Base-by-base conservation (phyloP, 2,797 vertebrate species). In the Arrhamphus sclerolepis region DNA sequence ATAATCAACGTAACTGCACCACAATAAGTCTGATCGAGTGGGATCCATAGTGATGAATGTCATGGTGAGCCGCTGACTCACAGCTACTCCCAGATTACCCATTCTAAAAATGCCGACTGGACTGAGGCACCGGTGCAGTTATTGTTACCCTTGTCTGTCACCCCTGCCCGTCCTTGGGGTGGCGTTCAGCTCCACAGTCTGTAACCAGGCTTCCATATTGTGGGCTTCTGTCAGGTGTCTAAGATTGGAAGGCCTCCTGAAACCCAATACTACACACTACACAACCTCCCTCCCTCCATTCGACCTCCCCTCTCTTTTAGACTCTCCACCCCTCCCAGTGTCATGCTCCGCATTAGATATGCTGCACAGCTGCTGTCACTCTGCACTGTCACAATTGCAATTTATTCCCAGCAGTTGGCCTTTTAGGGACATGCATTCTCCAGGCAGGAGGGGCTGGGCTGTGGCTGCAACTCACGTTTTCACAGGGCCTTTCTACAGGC, bases 81-180 rank as follows among this genome's bases (percentile, higher is more conserved):
- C 10, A 58, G 7, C 58, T 64, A 42, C 24, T 21, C 52, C 42
- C n/a, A 62, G 46, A 73, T 56, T 46, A n/a, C 22, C 44, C 19
- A 17, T 46, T 69, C 42, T 63, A 57, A 72, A 77, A 68, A 56
- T 59, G 56, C 5, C 2, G 49, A 42, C 56, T 50, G 67, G 42
- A 60, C 43, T 75, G 42, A 44, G 66, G 58, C 46, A 59, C 46
- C 18, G 14, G 60, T 50, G 51, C 11, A 38, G 56, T 46, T 70
- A 63, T 56, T 21, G 38, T 85, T 95, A 95, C 94, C 96, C 96
- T 97, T 97, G 95, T 90, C 90, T 67, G 61, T 88, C 96, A 96
- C 94, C 97, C 97, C 95, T 98, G 95, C 89, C 92, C 86, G 96
- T 89, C 97, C 96, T 99, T 98, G 97, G 93, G 78, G 92, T 91